Evolutionary conservation across 53 echinoderm and acorn worm genomes (phyloP), one percentile per base, ranked within the genome.

Genomic region (Luidia sarsii): DNA sequence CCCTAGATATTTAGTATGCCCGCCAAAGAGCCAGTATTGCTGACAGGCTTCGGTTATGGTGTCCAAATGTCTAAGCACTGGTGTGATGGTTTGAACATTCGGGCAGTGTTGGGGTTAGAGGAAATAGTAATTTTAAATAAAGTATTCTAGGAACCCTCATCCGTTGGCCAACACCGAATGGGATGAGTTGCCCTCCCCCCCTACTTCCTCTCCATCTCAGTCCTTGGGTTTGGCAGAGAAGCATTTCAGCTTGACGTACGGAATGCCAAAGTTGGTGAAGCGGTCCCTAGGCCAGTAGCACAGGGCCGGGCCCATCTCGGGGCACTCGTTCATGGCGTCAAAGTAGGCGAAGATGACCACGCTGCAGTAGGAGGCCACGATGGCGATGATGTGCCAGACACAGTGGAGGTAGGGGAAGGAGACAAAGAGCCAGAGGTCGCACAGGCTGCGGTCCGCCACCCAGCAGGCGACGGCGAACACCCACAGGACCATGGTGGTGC

Each of bases 381-480:
- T 89, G 48, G 93, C 92, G 50, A 93, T 62, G 81, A 96, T 91
- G 72, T 96, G 97, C 97, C 97, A 96, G 82, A 89, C 65, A 48
- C 97, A 90, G 89, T 96, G 97, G n/a, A 96, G 97, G 70, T 96
- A 96, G 25, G 97, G 97, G 55, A 96, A 83, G 4, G 88, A 90
- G 34, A 93, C 18, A 0, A 68, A 82, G 69, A 90, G 92, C 97
- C 97, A 96, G 64, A 91, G 74, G 64, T 93, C 93, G 41, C 97
- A 96, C 52, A 92, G 51, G 51, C 83, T 60, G 2, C 65, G 85
- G 28, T 96, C 97, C 64, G 86, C 74, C 22, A 93, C 51, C 97
- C 97, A 96, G 83, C 92, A 90, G 41, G 70, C 18, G 7, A 93
- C 91, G 10, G 93, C 90, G 19, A 93, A 33, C 0, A 90, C 70